Base-by-base conservation (phyloP, 1,140 invertebrate genomes). In the Aporrectodea caliginosa region DNA sequence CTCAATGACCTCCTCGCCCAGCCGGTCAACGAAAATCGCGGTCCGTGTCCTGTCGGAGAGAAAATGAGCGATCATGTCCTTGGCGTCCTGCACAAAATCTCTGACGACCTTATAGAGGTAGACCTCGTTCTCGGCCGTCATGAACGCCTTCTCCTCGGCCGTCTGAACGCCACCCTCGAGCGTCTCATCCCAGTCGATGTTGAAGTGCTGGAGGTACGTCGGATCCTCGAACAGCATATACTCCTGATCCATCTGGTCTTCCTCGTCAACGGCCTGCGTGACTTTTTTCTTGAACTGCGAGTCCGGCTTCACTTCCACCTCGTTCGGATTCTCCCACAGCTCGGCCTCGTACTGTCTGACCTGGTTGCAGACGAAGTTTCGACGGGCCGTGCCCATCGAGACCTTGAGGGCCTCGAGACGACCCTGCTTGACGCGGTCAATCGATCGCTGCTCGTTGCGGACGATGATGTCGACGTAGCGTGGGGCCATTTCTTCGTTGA, bases 71-170 rank as follows among this genome's bases (percentile, higher is more conserved):
- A 58, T 22, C 43, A 58, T 58, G 6, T 58, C 43, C 22, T 58
- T 58, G 43, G 6, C 6, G 22, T 58, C 43, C 6, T 6, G 6
- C 43, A 58, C 43, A 22, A 58, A 58, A 22, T 58, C 43, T 22
- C 43, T 58, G 43, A 58, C 43, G 43, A 58, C 43, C 43, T 58
- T 58, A 22, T 58, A 58, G 6, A 58, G 43, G 43, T 58, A 58
- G 43, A 58, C 43, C 43, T 58, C 43, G 43, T 58, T 58, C 43
- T 58, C 43, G 43, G 43, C 43, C 43, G 43, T 58, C 43, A 58
- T 58, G 43, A 58, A 58, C 43, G 43, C 43, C 22, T 58, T 58
- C 43, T 58, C 43, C 22, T 58, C 43, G 43, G 43, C 43, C 6
- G 43, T 58, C 43, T 58, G 43, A 22, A 58, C 22, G 43, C 43